Conservation (phyloP, 1,140 invertebrate genomes). For the Marisa cornuarietis region DNA sequence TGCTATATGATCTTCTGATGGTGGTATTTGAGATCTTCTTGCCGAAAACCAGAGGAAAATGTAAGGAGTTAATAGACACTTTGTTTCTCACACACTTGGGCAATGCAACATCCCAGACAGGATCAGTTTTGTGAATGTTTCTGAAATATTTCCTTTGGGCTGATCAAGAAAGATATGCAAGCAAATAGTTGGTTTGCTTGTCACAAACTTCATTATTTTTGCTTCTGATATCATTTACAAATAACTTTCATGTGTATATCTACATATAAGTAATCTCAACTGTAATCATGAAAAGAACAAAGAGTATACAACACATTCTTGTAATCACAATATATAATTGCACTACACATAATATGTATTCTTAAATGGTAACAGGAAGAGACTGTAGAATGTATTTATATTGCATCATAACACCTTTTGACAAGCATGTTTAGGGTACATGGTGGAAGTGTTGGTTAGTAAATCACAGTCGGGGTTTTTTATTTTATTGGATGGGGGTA, state of each 20-base stretch:
- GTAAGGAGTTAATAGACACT: no score
- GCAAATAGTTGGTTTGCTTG: not conserved
- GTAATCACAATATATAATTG: conserved; percentile 2
- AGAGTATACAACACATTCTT: no score
- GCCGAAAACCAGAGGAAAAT: no score
- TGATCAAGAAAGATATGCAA: conserved; percentile 1
- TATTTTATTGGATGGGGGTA: no score
- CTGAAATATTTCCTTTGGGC: not conserved
- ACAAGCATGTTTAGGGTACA: not conserved
- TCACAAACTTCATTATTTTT: conserved; percentile 3
- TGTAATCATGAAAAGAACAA: conserved; percentile 1
- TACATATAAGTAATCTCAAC: conserved; percentile 22
- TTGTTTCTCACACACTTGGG: no score
- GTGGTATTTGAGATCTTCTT: no score
- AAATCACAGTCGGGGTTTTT: not conserved
- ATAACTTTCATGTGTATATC: conserved; percentile 10
- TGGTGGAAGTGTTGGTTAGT: not conserved
- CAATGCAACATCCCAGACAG: no score
- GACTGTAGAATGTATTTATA: not conserved
- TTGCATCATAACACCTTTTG: no score
- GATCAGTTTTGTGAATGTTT: no score
- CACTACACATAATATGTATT: not conserved
- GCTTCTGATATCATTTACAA: not conserved
- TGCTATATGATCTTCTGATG: no score
- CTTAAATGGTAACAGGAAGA: not conserved